These are phyloP conservation scores for Felis chaus DNA, from an alignment of 2,113 vertebrate genomes.

Conservation along the genomic window DNA sequence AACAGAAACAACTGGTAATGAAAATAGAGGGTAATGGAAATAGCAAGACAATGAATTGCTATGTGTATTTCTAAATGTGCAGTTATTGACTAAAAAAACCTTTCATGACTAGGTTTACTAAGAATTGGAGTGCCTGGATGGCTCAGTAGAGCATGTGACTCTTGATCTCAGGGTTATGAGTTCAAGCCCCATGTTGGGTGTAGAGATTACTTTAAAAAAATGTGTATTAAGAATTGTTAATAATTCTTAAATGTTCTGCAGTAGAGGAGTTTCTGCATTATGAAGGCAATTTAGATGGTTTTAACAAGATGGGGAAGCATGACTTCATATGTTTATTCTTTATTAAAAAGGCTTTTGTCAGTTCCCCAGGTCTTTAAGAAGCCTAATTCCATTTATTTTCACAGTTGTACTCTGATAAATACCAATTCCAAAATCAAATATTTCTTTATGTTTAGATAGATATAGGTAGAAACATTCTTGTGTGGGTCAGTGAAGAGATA, in stretches of 20 bases:
- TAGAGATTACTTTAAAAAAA: neutral
- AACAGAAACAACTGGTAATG: neutral
- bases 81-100: neutral
- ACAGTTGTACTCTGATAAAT: neutral
- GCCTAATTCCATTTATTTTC: slow-evolving; percentile 12
- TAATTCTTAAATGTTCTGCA: slow-evolving; percentile 41
- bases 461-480: neutral
- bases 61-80: neutral
- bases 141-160: neutral
- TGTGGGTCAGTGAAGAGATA: slow-evolving; percentile 23
- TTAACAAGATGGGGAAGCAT: neutral
- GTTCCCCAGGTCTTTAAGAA: slow-evolving; percentile 10
- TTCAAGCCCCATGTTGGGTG: neutral
- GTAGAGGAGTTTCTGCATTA: slow-evolving; percentile 28
- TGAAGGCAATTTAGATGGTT: slow-evolving; percentile 1
- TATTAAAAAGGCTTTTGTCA: neutral
- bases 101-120: slow-evolving; percentile 25
- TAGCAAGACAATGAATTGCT: neutral
- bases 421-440: neutral
- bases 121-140: neutral
- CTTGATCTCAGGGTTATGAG: neutral
- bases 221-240: neutral
- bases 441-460: neutral
- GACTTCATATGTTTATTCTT: neutral
- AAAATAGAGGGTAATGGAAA: neutral